phyloP scores from a whole-genome alignment of 2,797 vertebrate species.

The Sebastiscus tertius region DNA sequence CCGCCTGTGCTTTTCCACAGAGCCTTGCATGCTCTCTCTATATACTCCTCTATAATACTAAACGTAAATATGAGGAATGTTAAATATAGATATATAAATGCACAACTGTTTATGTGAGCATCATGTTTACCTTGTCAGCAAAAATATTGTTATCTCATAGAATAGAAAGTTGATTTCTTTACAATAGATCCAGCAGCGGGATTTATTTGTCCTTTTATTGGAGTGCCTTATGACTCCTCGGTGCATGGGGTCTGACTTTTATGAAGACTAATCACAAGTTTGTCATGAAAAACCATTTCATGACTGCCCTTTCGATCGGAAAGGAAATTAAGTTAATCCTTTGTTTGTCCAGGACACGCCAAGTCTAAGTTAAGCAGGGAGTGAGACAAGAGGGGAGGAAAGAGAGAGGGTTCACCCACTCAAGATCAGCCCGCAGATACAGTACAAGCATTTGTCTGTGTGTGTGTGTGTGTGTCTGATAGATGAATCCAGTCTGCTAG shows the following conservation, averaged over 20 bases:
- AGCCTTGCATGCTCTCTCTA: constrained; percentile 1
- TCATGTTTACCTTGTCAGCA: constrained; percentile 24
- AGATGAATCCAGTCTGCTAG: constrained; percentile 59
- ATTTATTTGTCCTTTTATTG: constrained; percentile 65
- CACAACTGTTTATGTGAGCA: constrained; percentile 32
- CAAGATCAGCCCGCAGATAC: constrained; percentile 52
- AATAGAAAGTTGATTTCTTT: constrained; percentile 30
- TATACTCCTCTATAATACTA: neutral
- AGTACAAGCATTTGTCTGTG: constrained; percentile 35
- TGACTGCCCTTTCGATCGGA: constrained; percentile 49
- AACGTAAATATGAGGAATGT: constrained; percentile 13
- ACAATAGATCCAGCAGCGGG: constrained; percentile 1
- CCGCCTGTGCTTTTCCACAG: constrained; percentile 22
- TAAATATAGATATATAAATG: neutral
- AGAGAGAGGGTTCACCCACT: constrained; percentile 39
- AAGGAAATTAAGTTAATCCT: constrained; percentile 65
- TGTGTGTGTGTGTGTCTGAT: constrained; percentile 32
- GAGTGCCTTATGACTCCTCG: constrained; percentile 41
- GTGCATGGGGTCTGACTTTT: constrained; percentile 56
- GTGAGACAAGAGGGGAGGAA: constrained; percentile 47
- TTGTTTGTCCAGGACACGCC: constrained; percentile 64
- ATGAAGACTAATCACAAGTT: constrained; percentile 60
- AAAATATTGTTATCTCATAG: neutral
- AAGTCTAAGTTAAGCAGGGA: constrained; percentile 56
- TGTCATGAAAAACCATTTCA: constrained; percentile 52